phyloP scores from a whole-genome alignment of 2,888 invertebrate genomes.

The Metopia argyrocephala region DNA sequence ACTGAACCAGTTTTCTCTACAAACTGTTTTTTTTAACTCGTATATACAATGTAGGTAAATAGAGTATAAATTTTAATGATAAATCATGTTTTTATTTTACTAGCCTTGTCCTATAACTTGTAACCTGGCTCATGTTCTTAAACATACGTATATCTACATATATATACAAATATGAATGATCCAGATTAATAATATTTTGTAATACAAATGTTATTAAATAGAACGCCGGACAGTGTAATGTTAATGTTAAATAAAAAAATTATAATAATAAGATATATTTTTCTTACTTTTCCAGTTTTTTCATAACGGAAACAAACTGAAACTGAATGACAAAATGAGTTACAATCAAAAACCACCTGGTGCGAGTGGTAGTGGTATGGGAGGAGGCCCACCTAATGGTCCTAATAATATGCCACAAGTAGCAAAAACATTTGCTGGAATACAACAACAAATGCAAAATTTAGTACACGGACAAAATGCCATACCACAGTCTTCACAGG shows the following conservation, averaged over 20 bases:
- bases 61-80: too few species aligned
- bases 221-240: not conserved
- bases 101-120: slow-evolving; percentile 50
- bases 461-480: slow-evolving; percentile 71
- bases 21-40: not conserved
- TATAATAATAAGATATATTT: not conserved
- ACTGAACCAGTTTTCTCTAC: slow-evolving; percentile 9
- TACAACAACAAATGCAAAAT: slow-evolving; percentile 74
- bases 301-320: slow-evolving; percentile 32
- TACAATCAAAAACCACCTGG: slow-evolving; percentile 71
- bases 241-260: slow-evolving; percentile 4
- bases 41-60: too few species aligned
- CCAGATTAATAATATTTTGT: not conserved
- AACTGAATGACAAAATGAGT: slow-evolving; percentile 68
- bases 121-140: slow-evolving; percentile 18
- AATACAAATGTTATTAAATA: slow-evolving; percentile 10
- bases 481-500: slow-evolving; percentile 69
- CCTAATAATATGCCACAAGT: slow-evolving; percentile 71
- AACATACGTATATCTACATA: too few species aligned
- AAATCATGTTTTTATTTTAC: slow-evolving; percentile 33
- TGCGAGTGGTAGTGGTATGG: slow-evolving; percentile 67
- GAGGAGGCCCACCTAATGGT: slow-evolving; percentile 69
- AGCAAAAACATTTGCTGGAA: slow-evolving; percentile 71
- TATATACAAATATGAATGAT: too few species aligned
- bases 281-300: slow-evolving; percentile 16